Evolutionary conservation across 1,140 invertebrate species (phyloP).

Genomic region (Sinonovacula constricta): DNA sequence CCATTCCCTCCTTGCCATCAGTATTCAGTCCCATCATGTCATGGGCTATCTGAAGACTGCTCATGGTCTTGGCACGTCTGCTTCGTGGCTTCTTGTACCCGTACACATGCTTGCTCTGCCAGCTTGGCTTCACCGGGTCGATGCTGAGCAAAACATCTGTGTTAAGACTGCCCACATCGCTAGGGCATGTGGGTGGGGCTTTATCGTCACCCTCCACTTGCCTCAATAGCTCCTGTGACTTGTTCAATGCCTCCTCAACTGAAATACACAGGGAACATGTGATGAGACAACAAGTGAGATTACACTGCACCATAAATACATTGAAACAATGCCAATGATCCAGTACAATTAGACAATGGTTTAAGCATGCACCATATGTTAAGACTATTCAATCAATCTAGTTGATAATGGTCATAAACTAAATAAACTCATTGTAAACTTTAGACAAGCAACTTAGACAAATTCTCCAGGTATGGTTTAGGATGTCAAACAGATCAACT

Average conservation of each 20-base stretch:
- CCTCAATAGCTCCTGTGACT: slow-evolving; percentile 38
- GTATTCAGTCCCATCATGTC: slow-evolving; percentile 44
- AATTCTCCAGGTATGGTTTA: too few species aligned
- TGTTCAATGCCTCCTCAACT: slow-evolving; percentile 47
- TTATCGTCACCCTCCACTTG: slow-evolving; percentile 32
- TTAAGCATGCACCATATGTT: too few species aligned
- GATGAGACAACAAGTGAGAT: not conserved
- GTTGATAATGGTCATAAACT: too few species aligned
- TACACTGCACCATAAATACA: too few species aligned
- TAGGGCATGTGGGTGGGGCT: slow-evolving; percentile 19
- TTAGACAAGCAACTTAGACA: too few species aligned
- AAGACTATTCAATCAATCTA: too few species aligned
- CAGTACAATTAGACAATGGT: too few species aligned
- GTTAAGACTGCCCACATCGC: slow-evolving; percentile 39
- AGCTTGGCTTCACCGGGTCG: slow-evolving; percentile 20
- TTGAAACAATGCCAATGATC: not conserved
- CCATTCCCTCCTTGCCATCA: too few species aligned
- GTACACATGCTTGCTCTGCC: slow-evolving; percentile 49
- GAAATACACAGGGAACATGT: not conserved
- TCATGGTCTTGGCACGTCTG: slow-evolving; percentile 45
- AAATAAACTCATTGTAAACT: too few species aligned
- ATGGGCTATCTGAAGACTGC: slow-evolving; percentile 48
- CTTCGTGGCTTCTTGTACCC: slow-evolving; percentile 33
- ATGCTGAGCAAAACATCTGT: slow-evolving; percentile 43
- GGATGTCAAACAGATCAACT: too few species aligned